Conservation (phyloP, 2,113 vertebrate species). For the Chaetops frenatus region DNA sequence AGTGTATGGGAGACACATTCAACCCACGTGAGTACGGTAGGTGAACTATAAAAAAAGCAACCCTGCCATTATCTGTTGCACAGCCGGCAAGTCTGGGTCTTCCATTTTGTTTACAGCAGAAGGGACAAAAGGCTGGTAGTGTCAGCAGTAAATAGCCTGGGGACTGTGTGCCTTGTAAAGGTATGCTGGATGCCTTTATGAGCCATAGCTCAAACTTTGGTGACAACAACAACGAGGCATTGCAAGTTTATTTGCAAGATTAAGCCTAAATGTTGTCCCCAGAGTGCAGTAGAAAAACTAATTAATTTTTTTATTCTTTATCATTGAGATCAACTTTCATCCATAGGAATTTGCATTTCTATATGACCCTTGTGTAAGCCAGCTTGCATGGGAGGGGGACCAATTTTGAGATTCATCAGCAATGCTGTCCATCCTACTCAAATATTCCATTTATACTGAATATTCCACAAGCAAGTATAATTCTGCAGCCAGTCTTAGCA, state of each 20-base stretch:
- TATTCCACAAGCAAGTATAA: neutral
- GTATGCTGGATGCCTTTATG: conserved; percentile 18
- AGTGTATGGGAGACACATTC: conserved; percentile 54
- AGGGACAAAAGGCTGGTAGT: conserved; percentile 47
- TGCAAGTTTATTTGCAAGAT: conserved; percentile 56
- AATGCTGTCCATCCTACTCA: neutral
- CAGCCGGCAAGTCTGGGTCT: conserved; percentile 55
- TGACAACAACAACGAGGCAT: conserved; percentile 6
- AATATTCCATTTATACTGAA: neutral
- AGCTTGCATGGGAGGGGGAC: conserved; percentile 37
- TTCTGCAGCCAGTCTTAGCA: neutral
- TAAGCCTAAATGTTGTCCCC: conserved; percentile 37
- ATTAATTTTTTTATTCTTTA: conserved; percentile 57
- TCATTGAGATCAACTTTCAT: neutral
- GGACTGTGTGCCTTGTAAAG: conserved; percentile 9
- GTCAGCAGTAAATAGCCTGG: conserved; percentile 32
- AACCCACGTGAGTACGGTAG: conserved; percentile 63
- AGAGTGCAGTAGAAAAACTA: conserved; percentile 40
- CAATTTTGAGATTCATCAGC: conserved; percentile 21
- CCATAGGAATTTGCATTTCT: conserved; percentile 44
- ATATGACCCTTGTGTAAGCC: conserved; percentile 41
- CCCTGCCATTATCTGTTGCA: conserved; percentile 58
- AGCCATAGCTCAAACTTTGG: conserved; percentile 43
- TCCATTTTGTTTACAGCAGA: conserved; percentile 60
- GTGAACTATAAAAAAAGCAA: conserved; percentile 70